Conservation (phyloP, 2,113 vertebrate genomes). For the Conger conger region DNA sequence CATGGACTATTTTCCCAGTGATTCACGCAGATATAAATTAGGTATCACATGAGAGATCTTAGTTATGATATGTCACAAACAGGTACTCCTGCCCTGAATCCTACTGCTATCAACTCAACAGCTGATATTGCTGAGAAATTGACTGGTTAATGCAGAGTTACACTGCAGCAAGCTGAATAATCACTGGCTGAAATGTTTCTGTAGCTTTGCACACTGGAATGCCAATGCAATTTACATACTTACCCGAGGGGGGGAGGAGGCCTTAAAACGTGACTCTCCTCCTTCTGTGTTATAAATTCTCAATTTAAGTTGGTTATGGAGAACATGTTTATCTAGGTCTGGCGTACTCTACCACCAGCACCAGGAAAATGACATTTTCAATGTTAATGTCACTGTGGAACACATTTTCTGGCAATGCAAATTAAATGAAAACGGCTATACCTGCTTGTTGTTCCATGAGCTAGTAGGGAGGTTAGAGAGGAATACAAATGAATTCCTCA, state of each 20-base stretch:
- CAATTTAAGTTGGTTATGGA: neutral
- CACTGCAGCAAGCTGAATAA: neutral
- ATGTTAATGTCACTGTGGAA: neutral
- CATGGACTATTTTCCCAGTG: neutral
- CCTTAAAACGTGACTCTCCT: neutral
- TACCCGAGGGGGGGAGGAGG: neutral
- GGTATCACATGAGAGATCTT: neutral
- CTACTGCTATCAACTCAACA: neutral
- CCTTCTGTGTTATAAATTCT: neutral
- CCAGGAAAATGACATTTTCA: neutral
- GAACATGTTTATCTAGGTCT: neutral
- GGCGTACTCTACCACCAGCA: neutral
- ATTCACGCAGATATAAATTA: neutral
- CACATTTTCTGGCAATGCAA: neutral
- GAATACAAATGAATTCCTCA: neutral
- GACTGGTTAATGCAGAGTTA: neutral
- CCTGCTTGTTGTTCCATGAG: too few relatives aligned
- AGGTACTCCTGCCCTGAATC: neutral
- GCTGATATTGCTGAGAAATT: neutral
- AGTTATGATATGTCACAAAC: neutral
- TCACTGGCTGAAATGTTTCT: neutral
- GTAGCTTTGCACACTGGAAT: neutral
- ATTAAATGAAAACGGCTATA: neutral
- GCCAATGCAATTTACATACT: neutral
- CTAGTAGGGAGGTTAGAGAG: neutral